Base-by-base conservation (phyloP, 2,797 vertebrate species). In the Tenualosa ilisha region DNA sequence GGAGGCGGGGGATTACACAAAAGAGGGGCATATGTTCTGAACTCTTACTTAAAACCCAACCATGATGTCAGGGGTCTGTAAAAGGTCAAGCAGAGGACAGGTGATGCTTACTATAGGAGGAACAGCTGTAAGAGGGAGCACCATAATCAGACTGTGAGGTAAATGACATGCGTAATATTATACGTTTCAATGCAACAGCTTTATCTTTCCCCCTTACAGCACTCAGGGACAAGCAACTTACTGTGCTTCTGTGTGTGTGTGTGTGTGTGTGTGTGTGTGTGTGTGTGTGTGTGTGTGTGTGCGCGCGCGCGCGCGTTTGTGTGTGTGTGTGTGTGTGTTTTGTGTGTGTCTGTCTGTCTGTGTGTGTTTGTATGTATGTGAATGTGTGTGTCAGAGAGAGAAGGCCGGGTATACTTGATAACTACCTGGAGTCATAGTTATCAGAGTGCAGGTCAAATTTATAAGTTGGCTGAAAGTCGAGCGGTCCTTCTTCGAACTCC, bases 401-500 rank as follows among this genome's bases (percentile, higher is more conserved):
- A 51, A 4, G 46, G 46, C 46, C 20, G 2, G 5, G 56, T 37
- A n/a, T 72, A 22, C 6, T 22, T 37, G 83, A 75, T 3, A 15
- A 3, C 86, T 94, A 99, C 98, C 98, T 99, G 93, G 96, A 97
- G 90, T 99, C 98, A 12, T 99, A 99, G 0, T 93, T 94, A 46
- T 96, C 93, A 0, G 97, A 97, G 92, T 97, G 93, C 75, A 94
- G 91, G 91, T 99, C 97, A 92, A 98, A 99, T 92, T 99, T 99
- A 94, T 97, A 99, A 0, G 97, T 99, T 84, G 98, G 98, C 13
- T 96, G 97, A 91, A 99, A 99, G 89, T 95, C 94, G 86, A 99
- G 93, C 15, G 96, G 94, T 2, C 98, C 98, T 87, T 99, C 98
- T 37, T 96, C 93, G 94, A 99, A 99, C 85, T 97, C 96, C 91